Percentiles rank a stretch among this genome's conserved stretches.
phyloP scores from a whole-genome alignment of 2,888 invertebrate species.

The Xestobium rufovillosum region DNA sequence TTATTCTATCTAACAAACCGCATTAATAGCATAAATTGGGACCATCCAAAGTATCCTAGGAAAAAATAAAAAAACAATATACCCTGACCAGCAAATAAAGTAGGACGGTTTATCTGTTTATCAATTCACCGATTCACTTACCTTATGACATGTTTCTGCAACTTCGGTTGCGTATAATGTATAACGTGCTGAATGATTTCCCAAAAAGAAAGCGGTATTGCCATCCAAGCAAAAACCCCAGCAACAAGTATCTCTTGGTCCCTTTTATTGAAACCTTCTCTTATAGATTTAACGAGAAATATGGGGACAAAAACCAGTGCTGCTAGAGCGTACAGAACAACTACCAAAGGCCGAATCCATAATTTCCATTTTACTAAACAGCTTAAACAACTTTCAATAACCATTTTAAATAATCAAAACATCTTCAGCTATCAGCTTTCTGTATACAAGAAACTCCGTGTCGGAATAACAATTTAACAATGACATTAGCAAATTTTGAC shows the following conservation, averaged over 20 bases:
- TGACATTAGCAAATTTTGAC: too few species aligned
- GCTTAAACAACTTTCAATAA: constrained; percentile 32
- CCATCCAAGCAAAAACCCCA: constrained; percentile 84
- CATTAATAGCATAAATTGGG: constrained; percentile 91
- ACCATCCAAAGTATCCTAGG: constrained; percentile 94
- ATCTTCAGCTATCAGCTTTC: neutral
- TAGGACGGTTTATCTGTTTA: too few species aligned
- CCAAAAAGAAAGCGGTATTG: constrained; percentile 89
- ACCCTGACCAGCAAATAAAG: too few species aligned
- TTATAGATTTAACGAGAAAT: constrained; percentile 70
- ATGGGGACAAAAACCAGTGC: constrained; percentile 80
- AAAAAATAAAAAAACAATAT: constrained; percentile 25
- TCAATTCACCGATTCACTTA: too few species aligned
- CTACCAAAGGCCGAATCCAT: constrained; percentile 84
- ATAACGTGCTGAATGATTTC: constrained; percentile 92
- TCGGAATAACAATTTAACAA: too few species aligned
- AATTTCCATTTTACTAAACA: constrained; percentile 61
- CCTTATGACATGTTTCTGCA: constrained; percentile 93
- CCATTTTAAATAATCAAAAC: constrained; percentile 27
- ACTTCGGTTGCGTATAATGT: constrained; percentile 82
- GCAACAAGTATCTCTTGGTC: constrained; percentile 79
- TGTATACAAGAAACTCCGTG: too few species aligned
- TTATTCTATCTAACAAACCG: too few species aligned
- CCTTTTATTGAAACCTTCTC: constrained; percentile 68
- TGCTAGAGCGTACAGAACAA: constrained; percentile 70